Evolutionary conservation across 2,888 invertebrate genomes (phyloP).

Genomic region (Iphiclides podalirius): DNA sequence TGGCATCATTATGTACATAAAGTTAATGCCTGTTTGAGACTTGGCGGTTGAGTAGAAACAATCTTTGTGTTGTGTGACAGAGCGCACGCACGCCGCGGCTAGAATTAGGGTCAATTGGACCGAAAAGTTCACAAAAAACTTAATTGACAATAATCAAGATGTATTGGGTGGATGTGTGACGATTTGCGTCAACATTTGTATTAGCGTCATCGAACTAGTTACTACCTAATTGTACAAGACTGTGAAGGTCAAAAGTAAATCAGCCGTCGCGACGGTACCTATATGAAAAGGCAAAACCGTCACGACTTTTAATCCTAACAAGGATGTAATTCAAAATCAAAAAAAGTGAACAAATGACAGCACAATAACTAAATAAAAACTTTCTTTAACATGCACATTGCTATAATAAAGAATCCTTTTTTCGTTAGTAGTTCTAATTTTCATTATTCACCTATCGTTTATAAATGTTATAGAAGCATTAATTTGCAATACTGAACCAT

Average conservation of each 20-base stretch:
- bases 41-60: neutral
- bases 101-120: slow-evolving; percentile 65
- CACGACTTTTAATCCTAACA: too few relatives aligned
- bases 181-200: slow-evolving; percentile 60
- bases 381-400: too few relatives aligned
- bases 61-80: slow-evolving; percentile 38
- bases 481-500: neutral
- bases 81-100: slow-evolving; percentile 47
- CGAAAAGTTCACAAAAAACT: slow-evolving; percentile 59
- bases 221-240: slow-evolving; percentile 19
- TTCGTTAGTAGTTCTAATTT: neutral
- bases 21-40: neutral
- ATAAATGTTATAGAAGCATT: neutral
- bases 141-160: slow-evolving; percentile 64
- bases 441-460: neutral
- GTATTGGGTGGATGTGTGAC: slow-evolving; percentile 49
- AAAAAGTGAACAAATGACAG: too few relatives aligned
- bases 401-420: too few relatives aligned
- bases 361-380: too few relatives aligned
- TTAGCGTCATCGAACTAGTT: slow-evolving; percentile 44
- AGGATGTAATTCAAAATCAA: too few relatives aligned
- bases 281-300: neutral
- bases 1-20: slow-evolving; percentile 5
- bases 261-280: slow-evolving; percentile 1
- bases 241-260: slow-evolving; percentile 21